Evolutionary conservation across 2,888 invertebrate species (phyloP).

Genomic region (Drosophila antonietae): DNA sequence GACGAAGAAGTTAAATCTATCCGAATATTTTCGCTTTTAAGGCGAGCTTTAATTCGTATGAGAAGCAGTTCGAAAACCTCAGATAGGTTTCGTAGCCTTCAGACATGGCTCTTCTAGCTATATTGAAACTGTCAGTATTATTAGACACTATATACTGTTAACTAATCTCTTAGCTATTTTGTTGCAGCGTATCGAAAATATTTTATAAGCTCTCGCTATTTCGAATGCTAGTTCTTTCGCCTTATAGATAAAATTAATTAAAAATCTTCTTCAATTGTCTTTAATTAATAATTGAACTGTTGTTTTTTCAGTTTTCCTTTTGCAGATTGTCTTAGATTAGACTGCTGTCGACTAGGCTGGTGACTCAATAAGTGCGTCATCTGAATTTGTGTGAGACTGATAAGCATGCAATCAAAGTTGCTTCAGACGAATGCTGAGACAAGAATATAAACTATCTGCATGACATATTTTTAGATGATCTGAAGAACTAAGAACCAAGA

Average conservation of each 20-base stretch:
- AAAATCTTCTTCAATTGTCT: slow-evolving; percentile 29
- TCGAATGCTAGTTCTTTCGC: background rate
- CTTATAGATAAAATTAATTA: slow-evolving; percentile 48
- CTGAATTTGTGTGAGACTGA: slow-evolving; percentile 3
- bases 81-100: too few relatives aligned
- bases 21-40: too few relatives aligned
- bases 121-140: too few relatives aligned
- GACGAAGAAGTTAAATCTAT: slow-evolving; percentile 17
- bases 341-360: background rate
- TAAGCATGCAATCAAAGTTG: background rate
- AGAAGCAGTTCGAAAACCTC: too few relatives aligned
- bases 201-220: background rate
- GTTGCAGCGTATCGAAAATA: background rate
- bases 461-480: background rate
- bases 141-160: too few relatives aligned
- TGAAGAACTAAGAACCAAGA: too few relatives aligned
- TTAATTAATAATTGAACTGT: slow-evolving; percentile 49
- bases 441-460: background rate
- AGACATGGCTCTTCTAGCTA: too few relatives aligned
- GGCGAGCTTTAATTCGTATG: too few relatives aligned
- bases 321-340: slow-evolving; percentile 26
- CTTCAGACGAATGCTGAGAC: background rate
- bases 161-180: background rate
- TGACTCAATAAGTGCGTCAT: slow-evolving; percentile 24
- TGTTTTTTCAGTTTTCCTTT: slow-evolving; percentile 15